Percentiles rank a stretch among this genome's conserved stretches.
phyloP scores from a whole-genome alignment of 2,888 invertebrate genomes.

The Branchinecta sandiegonensis region DNA sequence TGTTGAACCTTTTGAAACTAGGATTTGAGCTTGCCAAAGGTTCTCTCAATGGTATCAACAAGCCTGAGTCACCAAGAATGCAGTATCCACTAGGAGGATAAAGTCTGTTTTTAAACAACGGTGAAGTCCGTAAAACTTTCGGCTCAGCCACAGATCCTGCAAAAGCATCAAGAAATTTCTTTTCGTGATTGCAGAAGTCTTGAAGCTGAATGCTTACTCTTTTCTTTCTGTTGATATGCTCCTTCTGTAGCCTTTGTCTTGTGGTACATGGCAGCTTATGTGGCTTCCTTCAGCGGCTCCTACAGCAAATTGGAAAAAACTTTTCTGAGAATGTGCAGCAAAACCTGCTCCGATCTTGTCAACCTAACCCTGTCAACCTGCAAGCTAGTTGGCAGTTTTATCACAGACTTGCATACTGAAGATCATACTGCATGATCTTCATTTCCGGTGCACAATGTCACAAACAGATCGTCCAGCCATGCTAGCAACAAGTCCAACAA shows the following conservation, averaged over 20 bases:
- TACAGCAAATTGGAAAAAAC: not conserved
- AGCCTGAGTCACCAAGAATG: not conserved
- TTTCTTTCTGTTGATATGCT: not conserved
- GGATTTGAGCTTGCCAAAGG: not conserved
- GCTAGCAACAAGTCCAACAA: too few relatives aligned
- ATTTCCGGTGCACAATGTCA: not conserved
- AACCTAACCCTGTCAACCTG: too few relatives aligned
- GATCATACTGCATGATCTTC: too few relatives aligned
- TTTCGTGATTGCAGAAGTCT: not conserved
- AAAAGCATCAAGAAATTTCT: not conserved
- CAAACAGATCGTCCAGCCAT: not conserved
- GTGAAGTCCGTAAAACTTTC: too few relatives aligned
- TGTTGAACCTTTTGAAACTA: not conserved
- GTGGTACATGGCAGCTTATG: not conserved
- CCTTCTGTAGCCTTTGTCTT: not conserved
- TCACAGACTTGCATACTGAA: not conserved
- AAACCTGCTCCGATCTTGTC: too few relatives aligned
- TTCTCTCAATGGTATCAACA: not conserved
- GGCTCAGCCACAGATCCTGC: too few relatives aligned
- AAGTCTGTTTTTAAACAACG: conserved; percentile 1
- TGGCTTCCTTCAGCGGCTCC: not conserved
- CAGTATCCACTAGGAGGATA: not conserved
- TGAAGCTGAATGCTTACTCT: conserved; percentile 11
- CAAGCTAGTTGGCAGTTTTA: not conserved
- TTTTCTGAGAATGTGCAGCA: not conserved